phyloP scores from a whole-genome alignment of 2,797 vertebrate genomes.

The Rhinatrema bivittatum region DNA sequence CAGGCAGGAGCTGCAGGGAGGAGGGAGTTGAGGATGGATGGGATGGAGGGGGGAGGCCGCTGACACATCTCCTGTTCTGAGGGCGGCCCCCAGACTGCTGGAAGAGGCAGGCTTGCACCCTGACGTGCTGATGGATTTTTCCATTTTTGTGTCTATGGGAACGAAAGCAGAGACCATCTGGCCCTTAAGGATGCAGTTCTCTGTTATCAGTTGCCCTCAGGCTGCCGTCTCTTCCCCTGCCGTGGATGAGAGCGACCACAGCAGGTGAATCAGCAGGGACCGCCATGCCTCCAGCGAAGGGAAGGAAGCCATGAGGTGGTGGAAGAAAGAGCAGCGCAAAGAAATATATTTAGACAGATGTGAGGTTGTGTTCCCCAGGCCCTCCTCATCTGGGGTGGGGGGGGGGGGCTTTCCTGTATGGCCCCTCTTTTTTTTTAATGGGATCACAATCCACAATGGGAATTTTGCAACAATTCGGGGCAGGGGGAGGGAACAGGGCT shows the following conservation, averaged over 20 bases:
- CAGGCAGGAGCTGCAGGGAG: no score
- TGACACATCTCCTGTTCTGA: no score
- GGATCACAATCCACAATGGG: background rate
- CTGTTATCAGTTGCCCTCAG: background rate
- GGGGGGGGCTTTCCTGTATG: conserved; percentile 1
- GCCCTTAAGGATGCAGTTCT: background rate
- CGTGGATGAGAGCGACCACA: background rate
- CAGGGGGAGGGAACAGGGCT: no score
- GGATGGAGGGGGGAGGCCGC: no score
- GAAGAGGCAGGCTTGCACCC: no score
- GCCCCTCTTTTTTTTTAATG: conserved; percentile 6
- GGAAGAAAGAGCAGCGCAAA: conserved; percentile 3
- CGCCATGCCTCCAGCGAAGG: background rate
- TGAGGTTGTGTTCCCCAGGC: no score
- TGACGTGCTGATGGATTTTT: no score
- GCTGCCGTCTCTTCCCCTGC: background rate
- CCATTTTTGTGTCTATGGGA: no score
- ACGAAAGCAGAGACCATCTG: background rate
- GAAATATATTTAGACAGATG: conserved; percentile 2
- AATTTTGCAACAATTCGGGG: no score
- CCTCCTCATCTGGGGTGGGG: no score
- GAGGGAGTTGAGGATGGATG: no score
- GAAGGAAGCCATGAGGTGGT: background rate
- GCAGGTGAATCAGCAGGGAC: background rate
- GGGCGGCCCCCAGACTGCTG: no score